Evolutionary conservation across 2,888 invertebrate genomes (phyloP), one percentile per base, ranked within the genome.

Genomic region (Pseudolycoriella hygida): DNA sequence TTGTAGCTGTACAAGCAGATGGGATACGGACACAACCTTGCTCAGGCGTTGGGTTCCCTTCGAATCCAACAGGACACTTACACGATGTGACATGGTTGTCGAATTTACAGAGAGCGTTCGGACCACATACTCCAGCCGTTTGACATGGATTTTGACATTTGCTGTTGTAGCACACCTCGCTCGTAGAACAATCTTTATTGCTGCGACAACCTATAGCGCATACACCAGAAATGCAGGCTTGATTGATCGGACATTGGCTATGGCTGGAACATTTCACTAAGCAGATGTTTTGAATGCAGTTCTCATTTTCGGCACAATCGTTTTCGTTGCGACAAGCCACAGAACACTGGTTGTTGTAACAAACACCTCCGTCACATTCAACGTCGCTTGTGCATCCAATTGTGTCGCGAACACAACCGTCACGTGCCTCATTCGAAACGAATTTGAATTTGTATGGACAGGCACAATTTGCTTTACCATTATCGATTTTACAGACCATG

Each of bases 1-100:
- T 71, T 32, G 76, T 72, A 48, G 71, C 70, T 32, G 67, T 65
- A 54, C 90, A 92, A 15, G 71, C 59, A 37, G 72, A 69, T n/a
- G 87, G 80, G 46, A 83, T 77, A 52, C 92, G 70, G 5, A 89
- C 80, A 58, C 92, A 92, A 4, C 89, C 89, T 64, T 89, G 86
- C 59, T 89, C 80, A 1, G 90, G 80, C 14, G 80, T 81, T 14
- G 89, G 88, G 57, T 84, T 85, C 2, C 86, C 87, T 61, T 83
- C 80, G 58, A 92, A 92, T 30, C 87, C 87, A 43, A 74, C 68
- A 1, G 88, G 88, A 56, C 92, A 89, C 49, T 74, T 74, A 59
- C 92, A 92, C 44, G 73, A 71, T 1, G 80, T 80, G 40, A 72
- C 72, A 56, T 89, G 88, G 57, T 83, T 74, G 25, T 74, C 65